These are phyloP conservation scores for Vireo griseus DNA, from an alignment of 2,797 vertebrate genomes.

Conservation along the genomic window DNA sequence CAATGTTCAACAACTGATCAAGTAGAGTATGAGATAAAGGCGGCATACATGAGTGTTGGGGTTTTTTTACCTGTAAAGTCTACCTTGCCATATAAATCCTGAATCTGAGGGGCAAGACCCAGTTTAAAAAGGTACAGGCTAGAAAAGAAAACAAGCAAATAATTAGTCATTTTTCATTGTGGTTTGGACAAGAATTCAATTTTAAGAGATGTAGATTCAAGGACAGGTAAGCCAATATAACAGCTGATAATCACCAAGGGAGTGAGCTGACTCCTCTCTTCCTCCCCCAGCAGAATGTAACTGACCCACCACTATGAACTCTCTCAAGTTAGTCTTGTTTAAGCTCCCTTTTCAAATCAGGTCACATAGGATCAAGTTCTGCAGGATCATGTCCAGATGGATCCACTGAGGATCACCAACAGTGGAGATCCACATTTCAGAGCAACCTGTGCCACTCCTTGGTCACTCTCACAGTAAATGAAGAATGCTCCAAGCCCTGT, in stretches of 20 bases:
- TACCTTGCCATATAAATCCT: conserved; percentile 97
- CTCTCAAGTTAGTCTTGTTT: neutral
- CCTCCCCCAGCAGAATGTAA: neutral
- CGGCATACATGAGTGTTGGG: neutral
- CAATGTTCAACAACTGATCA: neutral
- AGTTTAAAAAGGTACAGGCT: conserved; percentile 98
- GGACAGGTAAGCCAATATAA: neutral
- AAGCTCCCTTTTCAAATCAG: neutral
- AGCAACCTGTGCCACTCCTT: neutral
- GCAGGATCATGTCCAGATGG: neutral
- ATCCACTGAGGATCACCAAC: neutral
- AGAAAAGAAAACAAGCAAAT: conserved; percentile 20
- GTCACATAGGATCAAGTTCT: neutral
- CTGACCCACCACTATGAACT: neutral
- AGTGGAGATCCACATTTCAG: neutral
- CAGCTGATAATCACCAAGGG: neutral
- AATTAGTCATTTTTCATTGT: neutral
- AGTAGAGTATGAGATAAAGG: neutral
- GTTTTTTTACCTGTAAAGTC: conserved; percentile 91
- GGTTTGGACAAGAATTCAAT: neutral
- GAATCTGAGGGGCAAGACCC: conserved; percentile 95
- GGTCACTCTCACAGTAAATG: neutral
- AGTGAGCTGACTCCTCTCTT: neutral
- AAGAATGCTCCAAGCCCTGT: neutral
- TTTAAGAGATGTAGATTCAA: neutral